Conservation (phyloP, 2,888 invertebrate species). For the Patella ulyssiponensis region DNA sequence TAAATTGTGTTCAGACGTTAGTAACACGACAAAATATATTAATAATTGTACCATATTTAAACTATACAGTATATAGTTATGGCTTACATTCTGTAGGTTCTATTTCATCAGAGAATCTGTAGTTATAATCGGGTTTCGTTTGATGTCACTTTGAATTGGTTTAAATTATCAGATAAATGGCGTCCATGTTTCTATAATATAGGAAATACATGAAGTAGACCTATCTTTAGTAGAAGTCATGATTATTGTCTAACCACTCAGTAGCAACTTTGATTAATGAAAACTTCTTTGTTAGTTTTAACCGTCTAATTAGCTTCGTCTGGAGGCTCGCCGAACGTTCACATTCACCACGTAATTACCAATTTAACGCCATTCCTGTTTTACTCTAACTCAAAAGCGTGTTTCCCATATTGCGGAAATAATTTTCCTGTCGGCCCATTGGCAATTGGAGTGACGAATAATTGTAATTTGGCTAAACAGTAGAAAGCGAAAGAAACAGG, state of each 20-base stretch:
- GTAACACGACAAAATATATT: too few species aligned
- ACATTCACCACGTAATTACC: conserved; percentile 35
- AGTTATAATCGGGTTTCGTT: too few species aligned
- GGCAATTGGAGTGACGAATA: conserved; percentile 27
- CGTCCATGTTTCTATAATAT: neutral
- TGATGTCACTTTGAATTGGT: too few species aligned
- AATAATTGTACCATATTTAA: too few species aligned
- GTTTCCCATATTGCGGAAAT: conserved; percentile 27
- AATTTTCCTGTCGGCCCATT: conserved; percentile 21
- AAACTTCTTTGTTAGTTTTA: conserved; percentile 26
- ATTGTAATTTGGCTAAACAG: conserved; percentile 39
- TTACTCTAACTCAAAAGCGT: conserved; percentile 24
- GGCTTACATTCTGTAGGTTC: too few species aligned
- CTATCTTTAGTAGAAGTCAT: conserved; percentile 9
- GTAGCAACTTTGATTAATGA: conserved; percentile 23
- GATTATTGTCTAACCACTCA: conserved; percentile 25
- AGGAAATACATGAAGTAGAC: conserved; percentile 6
- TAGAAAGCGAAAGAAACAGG: conserved; percentile 36
- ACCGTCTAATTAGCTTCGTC: conserved; percentile 34
- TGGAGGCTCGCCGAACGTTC: conserved; percentile 30
- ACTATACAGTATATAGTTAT: too few species aligned
- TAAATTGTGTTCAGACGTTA: too few species aligned
- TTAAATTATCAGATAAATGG: too few species aligned
- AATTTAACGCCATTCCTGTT: conserved; percentile 29
- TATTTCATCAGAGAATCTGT: too few species aligned